Percentiles rank a stretch among this genome's conserved stretches.
phyloP scores from a whole-genome alignment of 92 coral and sea anemone species.

The Hydrozoanthus gracilis region DNA sequence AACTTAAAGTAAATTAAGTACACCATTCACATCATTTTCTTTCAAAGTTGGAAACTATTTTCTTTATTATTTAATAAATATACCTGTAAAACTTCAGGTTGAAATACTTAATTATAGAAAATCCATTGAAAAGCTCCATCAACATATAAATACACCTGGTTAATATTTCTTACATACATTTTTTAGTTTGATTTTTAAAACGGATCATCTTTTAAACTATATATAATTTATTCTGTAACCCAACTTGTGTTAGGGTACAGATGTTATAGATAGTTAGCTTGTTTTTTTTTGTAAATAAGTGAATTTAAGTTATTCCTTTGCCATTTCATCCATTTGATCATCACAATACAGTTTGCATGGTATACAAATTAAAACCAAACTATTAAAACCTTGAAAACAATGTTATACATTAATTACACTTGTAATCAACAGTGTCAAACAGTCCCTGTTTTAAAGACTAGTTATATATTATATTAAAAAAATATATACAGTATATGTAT shows the following conservation, averaged over 20 bases:
- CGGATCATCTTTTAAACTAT: too few species aligned
- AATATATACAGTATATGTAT: too few species aligned
- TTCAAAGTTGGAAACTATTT: neutral
- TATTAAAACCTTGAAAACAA: neutral
- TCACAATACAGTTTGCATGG: constrained; percentile 1
- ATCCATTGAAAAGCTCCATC: constrained; percentile 1
- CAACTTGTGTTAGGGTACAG: neutral
- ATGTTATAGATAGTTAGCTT: neutral
- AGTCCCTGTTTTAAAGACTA: neutral
- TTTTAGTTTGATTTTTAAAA: neutral
- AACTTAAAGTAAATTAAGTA: too few species aligned
- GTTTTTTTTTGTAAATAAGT: neutral
- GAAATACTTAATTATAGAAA: neutral
- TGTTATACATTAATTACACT: neutral
- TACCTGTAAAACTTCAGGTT: constrained; percentile 2
- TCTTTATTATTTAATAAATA: too few species aligned
- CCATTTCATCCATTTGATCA: neutral
- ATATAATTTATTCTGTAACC: neutral
- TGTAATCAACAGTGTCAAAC: neutral
- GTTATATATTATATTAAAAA: neutral
- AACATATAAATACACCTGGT: constrained; percentile 4
- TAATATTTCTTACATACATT: neutral
- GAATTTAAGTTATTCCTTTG: neutral
- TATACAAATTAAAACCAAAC: neutral
- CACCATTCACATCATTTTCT: neutral